A percentile compares a stretch with the other conserved stretches of the same genome.
These are phyloP conservation scores for Corythaeola cristata DNA, from an alignment of 2,113 vertebrate genomes.

Conservation along the genomic window DNA sequence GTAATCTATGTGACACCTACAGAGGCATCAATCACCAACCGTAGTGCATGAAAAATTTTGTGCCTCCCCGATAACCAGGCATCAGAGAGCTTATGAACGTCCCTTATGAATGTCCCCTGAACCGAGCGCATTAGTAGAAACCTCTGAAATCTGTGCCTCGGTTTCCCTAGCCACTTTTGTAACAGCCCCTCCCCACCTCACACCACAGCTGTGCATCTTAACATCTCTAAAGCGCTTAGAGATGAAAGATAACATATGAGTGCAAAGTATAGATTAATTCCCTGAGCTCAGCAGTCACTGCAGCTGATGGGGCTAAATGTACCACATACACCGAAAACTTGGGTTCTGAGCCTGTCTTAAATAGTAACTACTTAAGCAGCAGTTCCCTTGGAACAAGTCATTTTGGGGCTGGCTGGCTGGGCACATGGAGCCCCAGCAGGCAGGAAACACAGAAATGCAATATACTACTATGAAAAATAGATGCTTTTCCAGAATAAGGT, in stretches of 20 bases:
- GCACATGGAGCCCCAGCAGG: background rate
- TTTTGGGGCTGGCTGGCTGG: background rate
- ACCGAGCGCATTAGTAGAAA: background rate
- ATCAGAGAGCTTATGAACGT: background rate
- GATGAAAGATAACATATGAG: background rate
- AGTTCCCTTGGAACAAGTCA: background rate
- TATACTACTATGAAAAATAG: background rate
- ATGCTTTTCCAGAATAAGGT: background rate
- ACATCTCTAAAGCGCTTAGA: slow-evolving; percentile 23
- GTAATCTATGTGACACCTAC: background rate
- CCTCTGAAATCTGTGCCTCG: slow-evolving; percentile 33
- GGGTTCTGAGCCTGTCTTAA: background rate
- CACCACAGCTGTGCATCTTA: background rate
- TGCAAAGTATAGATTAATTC: slow-evolving; percentile 16
- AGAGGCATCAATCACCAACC: background rate
- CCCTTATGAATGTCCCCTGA: background rate
- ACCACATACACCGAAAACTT: background rate
- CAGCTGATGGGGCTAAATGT: background rate
- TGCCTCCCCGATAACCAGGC: background rate
- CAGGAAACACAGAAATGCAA: background rate
- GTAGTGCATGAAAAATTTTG: background rate
- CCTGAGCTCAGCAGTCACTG: background rate
- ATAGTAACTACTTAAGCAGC: background rate
- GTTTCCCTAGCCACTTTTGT: background rate
- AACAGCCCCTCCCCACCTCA: background rate